Conservation (phyloP, 2,113 vertebrate species). For the Psettodes erumei region DNA sequence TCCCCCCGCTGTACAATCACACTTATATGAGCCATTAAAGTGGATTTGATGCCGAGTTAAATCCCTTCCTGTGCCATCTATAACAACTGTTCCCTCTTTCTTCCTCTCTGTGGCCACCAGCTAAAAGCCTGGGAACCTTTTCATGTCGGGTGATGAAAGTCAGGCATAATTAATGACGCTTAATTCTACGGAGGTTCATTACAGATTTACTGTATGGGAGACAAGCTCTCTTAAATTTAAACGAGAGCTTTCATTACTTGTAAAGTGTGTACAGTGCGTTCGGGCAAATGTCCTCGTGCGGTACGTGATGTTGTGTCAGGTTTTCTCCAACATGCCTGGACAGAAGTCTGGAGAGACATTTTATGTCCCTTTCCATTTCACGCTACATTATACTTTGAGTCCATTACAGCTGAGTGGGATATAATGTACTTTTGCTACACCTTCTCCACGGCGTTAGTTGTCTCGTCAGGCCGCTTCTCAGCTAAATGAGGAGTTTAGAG, state of each 20-base stretch:
- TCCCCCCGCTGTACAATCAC: slow-evolving; percentile 9
- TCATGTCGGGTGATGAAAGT: slow-evolving; percentile 52
- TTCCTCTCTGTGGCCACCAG: slow-evolving; percentile 17
- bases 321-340: background rate
- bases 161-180: slow-evolving; percentile 57
- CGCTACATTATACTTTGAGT: background rate
- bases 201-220: slow-evolving; percentile 14
- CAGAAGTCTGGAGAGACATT: background rate
- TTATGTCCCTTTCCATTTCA: background rate
- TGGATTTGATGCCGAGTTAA: slow-evolving; percentile 45
- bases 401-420: background rate
- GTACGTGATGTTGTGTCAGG: background rate
- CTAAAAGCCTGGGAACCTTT: slow-evolving; percentile 35
- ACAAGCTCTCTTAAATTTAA: slow-evolving; percentile 23
- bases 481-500: too few relatives aligned
- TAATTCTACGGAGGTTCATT: slow-evolving; percentile 49
- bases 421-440: too few relatives aligned
- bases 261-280: background rate
- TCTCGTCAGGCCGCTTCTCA: too few relatives aligned
- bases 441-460: too few relatives aligned
- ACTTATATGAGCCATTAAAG: slow-evolving; percentile 53
- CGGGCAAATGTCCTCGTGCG: slow-evolving; percentile 9
- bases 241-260: slow-evolving; percentile 13
- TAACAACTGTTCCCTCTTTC: slow-evolving; percentile 22
- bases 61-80: slow-evolving; percentile 30